Percentiles rank a stretch among this genome's conserved stretches.
phyloP scores from a whole-genome alignment of 2,797 vertebrate genomes.

The Micrastur ruficollis region DNA sequence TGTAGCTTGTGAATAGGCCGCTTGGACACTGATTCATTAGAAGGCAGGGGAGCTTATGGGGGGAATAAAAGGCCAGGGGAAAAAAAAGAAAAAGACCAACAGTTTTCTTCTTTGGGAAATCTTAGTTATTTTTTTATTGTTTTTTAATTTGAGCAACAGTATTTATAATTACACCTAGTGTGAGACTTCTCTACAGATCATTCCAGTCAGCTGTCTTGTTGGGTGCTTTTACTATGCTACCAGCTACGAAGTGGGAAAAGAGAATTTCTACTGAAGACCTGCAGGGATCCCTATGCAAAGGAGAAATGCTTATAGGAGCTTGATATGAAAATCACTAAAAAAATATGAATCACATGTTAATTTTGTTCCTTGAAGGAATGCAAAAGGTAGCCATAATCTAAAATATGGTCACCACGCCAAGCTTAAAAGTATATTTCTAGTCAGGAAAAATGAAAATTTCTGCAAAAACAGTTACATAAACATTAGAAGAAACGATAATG shows the following conservation, averaged over 20 bases:
- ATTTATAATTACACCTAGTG: background rate
- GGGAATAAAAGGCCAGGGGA: fast-evolving
- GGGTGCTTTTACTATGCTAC: background rate
- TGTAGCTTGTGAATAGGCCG: background rate
- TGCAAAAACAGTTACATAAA: background rate
- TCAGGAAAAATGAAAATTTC: background rate
- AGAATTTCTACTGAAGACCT: background rate
- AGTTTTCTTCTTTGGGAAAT: background rate
- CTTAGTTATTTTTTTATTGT: background rate
- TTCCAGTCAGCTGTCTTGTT: background rate
- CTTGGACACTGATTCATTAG: background rate
- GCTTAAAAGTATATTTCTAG: background rate
- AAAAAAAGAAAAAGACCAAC: background rate
- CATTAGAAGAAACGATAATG: background rate
- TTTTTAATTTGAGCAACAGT: background rate
- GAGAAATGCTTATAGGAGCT: background rate
- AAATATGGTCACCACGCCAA: background rate
- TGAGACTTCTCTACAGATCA: background rate
- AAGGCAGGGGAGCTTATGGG: background rate
- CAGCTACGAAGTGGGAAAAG: background rate
- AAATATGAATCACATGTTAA: background rate
- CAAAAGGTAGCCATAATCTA: background rate
- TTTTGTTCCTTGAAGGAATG: background rate
- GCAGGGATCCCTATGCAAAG: background rate
- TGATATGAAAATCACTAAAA: background rate